Percentiles rank a stretch among this genome's conserved stretches.
Conservation (phyloP, 2,888 invertebrate genomes). For the Sturmia bella region DNA sequence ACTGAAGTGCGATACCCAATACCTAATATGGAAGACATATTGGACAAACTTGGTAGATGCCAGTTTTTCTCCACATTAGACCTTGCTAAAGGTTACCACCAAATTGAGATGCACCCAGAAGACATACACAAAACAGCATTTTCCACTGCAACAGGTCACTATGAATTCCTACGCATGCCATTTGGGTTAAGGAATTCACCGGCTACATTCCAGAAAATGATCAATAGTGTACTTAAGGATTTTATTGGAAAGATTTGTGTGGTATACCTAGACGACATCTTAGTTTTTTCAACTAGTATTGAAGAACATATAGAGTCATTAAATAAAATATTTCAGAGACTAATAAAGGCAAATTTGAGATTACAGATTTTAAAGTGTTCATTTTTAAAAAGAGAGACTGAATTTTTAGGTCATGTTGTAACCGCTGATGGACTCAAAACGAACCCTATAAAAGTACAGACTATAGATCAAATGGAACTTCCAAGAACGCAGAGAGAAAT, state of each 20-base stretch:
- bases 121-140: constrained; percentile 34
- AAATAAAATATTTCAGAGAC: background rate
- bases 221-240: background rate
- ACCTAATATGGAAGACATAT: constrained; percentile 32
- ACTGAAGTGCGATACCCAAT: constrained; percentile 21
- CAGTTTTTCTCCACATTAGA: constrained; percentile 17
- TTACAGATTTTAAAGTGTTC: background rate
- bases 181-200: constrained; percentile 29
- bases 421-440: background rate
- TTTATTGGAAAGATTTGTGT: constrained; percentile 27
- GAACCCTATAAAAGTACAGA: background rate
- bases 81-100: too few relatives aligned
- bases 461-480: background rate
- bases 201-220: constrained; percentile 2
- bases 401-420: constrained; percentile 14
- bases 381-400: constrained; percentile 10
- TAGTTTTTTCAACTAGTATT: constrained; percentile 25
- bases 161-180: constrained; percentile 38
- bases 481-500: background rate
- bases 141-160: constrained; percentile 31
- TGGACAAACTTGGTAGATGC: constrained; percentile 20
- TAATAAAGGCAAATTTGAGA: background rate
- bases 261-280: constrained; percentile 32
- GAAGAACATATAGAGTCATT: constrained; percentile 6
- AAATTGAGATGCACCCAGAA: too few relatives aligned